Evolutionary conservation across 2,797 vertebrate species (phyloP).

Genomic region (Acanthis flammea): DNA sequence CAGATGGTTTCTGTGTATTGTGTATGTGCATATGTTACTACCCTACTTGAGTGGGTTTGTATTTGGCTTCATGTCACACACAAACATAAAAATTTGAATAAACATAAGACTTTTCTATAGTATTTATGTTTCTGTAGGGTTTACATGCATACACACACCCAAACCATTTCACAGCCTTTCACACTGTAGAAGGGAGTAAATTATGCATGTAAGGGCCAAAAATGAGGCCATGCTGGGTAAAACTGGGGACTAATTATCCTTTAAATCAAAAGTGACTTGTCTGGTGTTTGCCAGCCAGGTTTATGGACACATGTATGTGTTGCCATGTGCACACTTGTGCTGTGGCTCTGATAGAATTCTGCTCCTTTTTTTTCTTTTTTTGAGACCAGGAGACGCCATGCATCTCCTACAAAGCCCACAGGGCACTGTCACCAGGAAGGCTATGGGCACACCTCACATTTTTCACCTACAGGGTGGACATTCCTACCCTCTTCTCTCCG

Average conservation of each 20-base stretch:
- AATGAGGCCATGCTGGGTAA: not conserved
- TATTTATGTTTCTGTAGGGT: not conserved
- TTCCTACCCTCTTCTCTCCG: not conserved
- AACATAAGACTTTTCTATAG: not conserved
- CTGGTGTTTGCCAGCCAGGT: not conserved
- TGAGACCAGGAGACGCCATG: not conserved
- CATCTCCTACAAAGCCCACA: not conserved
- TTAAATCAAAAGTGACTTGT: not conserved
- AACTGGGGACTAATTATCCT: not conserved
- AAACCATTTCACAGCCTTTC: not conserved
- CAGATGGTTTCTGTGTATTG: conserved; percentile 57
- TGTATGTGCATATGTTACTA: conserved; percentile 23
- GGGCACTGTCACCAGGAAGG: not conserved
- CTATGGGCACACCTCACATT: not conserved
- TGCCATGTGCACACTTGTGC: not conserved
- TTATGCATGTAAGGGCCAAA: not conserved
- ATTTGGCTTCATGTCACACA: not conserved
- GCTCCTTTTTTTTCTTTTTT: not conserved
- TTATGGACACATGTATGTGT: rapidly evolving
- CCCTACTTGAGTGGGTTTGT: not conserved
- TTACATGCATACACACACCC: not conserved
- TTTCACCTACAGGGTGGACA: rapidly evolving
- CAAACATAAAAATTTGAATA: conserved; percentile 41
- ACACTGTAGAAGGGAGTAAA: not conserved
- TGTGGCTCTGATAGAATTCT: not conserved